Base-by-base conservation (phyloP, 2,113 vertebrate species). In the Panthera uncia region DNA sequence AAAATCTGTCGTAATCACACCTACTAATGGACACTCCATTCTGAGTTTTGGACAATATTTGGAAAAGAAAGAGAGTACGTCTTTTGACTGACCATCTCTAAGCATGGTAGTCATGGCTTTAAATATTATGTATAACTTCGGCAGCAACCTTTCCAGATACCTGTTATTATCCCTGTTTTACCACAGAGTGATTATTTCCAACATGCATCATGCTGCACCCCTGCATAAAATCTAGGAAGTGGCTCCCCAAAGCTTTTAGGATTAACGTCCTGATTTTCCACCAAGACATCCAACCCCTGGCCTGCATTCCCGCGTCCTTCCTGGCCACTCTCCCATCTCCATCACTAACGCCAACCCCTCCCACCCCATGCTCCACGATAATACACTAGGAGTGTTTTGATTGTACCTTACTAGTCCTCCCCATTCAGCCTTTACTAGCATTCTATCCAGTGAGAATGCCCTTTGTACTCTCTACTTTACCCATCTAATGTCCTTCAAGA, bases 181-280 rank as follows among this genome's bases (percentile, higher is more conserved):
- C 7, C 50, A 66, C 33, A 78, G 29, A 94, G n/a, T 36, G 73
- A 55, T 76, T 25, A 45, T 68, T 95, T 90, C 52, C 76, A 83
- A 90, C 27, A 27, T 11, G 5, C 5, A 57, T 45, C 14, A 25
- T 3, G 18, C 74, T 45, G 27, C 23, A 57, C 31, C 31, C 38
- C 41, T 91, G 6, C 21, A 55, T 81, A 82, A 91, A 91, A 83
- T 38, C 73, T 13, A 41, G n/a, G 63, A 73, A 78, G 18, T 57
- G 79, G 33, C 13, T 69, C 74, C 69, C 68, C 73, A 89, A 86
- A 65, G 19, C 19, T 82, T 96, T 91, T 0, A n/a, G 36, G 73
- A 91, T 41, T 86, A 31, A 95, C 66, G 65, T 96, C 33, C 79
- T 55, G 14, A 52, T 41, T 69, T 93, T 83, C 91, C 76, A 88